A percentile compares a stretch with the other conserved stretches of the same genome.
These are phyloP conservation scores for Temnothorax unifasciatus DNA, from an alignment of 2,888 invertebrate species.

Conservation along the genomic window DNA sequence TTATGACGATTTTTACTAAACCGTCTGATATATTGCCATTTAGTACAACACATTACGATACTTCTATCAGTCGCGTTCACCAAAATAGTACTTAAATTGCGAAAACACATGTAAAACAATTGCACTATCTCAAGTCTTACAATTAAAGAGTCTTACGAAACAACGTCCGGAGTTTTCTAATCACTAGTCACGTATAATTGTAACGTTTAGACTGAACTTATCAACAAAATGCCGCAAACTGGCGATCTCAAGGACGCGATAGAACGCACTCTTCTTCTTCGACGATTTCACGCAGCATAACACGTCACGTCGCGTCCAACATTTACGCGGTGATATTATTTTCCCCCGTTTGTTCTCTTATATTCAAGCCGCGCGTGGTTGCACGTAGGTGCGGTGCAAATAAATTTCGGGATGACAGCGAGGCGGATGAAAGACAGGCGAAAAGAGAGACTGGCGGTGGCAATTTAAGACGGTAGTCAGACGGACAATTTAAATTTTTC, in stretches of 20 bases:
- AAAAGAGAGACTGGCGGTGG: slow-evolving; percentile 44
- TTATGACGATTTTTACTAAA: background rate
- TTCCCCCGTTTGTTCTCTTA: background rate
- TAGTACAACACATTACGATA: background rate
- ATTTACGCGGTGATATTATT: slow-evolving; percentile 51
- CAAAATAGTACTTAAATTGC: background rate
- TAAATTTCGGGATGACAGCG: slow-evolving; percentile 73
- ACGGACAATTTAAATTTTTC: slow-evolving; percentile 74
- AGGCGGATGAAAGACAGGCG: slow-evolving; percentile 71
- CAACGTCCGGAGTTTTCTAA: background rate
- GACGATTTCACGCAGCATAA: background rate
- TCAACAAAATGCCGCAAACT: background rate
- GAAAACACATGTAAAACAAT: background rate
- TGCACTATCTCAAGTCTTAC: too few relatives aligned
- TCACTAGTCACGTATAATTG: background rate
- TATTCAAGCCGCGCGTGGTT: too few relatives aligned
- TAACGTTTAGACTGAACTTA: background rate
- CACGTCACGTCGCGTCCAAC: slow-evolving; percentile 13
- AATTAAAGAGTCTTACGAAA: too few relatives aligned
- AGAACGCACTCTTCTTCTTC: background rate
- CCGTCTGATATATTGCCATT: background rate
- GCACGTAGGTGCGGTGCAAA: slow-evolving; percentile 53
- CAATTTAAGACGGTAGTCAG: slow-evolving; percentile 61
- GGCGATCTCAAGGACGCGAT: background rate
- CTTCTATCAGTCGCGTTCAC: background rate